Conservation (phyloP, 2,113 vertebrate species). For the Polyodon spathula region DNA sequence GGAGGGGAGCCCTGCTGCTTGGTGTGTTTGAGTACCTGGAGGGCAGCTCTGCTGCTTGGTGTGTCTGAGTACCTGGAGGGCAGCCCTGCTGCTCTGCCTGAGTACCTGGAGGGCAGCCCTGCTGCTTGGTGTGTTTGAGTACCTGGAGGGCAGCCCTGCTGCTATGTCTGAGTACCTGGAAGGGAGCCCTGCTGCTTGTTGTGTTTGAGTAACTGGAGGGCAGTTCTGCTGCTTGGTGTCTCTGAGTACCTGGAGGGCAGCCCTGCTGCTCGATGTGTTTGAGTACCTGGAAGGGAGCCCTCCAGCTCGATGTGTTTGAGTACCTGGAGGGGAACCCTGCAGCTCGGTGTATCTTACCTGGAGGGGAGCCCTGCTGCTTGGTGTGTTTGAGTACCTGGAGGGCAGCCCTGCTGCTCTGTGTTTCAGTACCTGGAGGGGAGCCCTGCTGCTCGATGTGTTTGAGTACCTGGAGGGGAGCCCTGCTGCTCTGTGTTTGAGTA, state of each 20-base stretch:
- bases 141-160: no score
- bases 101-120: no score
- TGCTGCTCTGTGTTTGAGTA: not conserved
- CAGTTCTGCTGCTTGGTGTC: constrained; percentile 27
- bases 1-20: no score
- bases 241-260: constrained; percentile 84
- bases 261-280: constrained; percentile 48
- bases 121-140: not conserved
- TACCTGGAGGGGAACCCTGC: no score
- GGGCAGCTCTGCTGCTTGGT: not conserved
- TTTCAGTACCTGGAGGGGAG: no score
- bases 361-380: no score
- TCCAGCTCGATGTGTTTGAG: no score
- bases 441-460: no score
- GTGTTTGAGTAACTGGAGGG: not conserved
- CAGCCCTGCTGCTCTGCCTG: no score
- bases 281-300: not conserved
- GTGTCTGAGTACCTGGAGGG: no score
- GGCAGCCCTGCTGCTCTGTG: not conserved
- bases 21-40: not conserved
- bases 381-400: not conserved
- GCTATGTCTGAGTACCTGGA: not conserved
- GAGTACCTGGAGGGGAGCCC: no score
- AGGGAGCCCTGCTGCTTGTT: no score
- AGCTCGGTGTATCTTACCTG: not conserved